Base-by-base conservation (phyloP, 2,113 vertebrate genomes). In the Leptobrachium ailaonicum region DNA sequence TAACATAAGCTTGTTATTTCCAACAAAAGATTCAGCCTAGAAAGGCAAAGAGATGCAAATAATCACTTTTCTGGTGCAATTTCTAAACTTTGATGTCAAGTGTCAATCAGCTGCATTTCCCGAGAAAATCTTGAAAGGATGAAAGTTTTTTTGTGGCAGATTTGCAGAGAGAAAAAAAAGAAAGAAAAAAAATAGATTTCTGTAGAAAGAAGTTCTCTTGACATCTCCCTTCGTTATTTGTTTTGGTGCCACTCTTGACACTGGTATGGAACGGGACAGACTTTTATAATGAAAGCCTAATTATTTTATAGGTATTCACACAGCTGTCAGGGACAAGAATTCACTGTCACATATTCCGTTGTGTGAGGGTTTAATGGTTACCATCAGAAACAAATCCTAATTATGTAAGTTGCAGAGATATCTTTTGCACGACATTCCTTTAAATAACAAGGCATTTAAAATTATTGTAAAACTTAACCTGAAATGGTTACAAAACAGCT, bases 241-340 rank as follows among this genome's bases (percentile, higher is more conserved):
- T 53, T 64, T 40, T 64, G 12, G 60, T 47, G 43, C 67, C 40
- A 40, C 6, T 40, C 45, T 41, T 71, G 76, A 63, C 76, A 71
- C 71, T 43, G 41, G 63, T 44, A 64, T 41, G 43, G 42, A 50
- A 41, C 68, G 42, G 60, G 70, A 63, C 70, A 32, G 20, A 32
- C 62, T 69, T 73, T 66, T 41, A 73, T 32, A 62, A 72, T 32
- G 14, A 73, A 54, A 40, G 77, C 50, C 69, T 79, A 79, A 72
- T 79, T 79, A 79, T 72, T 45, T 32, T 50, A 47, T 70, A 66
- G 50, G 45, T 66, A 79, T 79, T 64, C 6, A 71, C 41, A 40
- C 40, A 66, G 32, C 40, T 64, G 43, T 54, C 20, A 32, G 20
- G 20, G 20, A 32, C 20, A 32, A 32, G 20, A 32, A 32, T 32